Base-by-base conservation (phyloP, 2,888 invertebrate genomes). In the Laspeyria flexula region DNA sequence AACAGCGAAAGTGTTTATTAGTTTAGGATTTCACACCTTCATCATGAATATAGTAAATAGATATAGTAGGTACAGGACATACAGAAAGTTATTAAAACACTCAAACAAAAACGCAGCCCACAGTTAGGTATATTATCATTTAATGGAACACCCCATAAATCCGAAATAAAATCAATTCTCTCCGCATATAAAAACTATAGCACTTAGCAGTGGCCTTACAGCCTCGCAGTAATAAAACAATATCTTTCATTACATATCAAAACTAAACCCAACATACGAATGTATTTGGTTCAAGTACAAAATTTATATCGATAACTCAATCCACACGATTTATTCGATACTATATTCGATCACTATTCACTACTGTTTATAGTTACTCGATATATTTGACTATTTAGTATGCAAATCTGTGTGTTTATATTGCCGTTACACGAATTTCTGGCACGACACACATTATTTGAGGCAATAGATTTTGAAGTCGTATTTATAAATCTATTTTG, bases 191-290 rank as follows among this genome's bases (percentile, higher is more conserved):
- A n/a, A 10, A 29, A 33, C 21, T 21, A 50, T 46, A 51, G 37
- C 55, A 64, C 71, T 71, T 63, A 44, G 23, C 40, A 41, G 3
- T 43, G 55, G 49, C 71, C 68, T 55, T 37, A 33, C 0, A 6
- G 25, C 5, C 18, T 25, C 7, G 7, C 9, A 25, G 10, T 21
- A 15, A 12, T 45, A 49, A 43, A 39, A 42, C 27, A 42, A 55
- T 45, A 46, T 54, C 50, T 60, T 57, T 49, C 29, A 27, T 33
- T 31, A 21, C 37, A 15, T 35, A 47, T 34, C 35, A 43, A 43
- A 41, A 44, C 15, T 34, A 35, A 40, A 40, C 44, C n/a, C n/a
- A n/a, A 27, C 30, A 37, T 10, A 10, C 47, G 29, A 31, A 31
- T 35, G 39, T 43, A 43, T 49, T 49, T 18, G 18, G 40, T 34